phyloP scores from a whole-genome alignment of 2,797 vertebrate genomes.

The Poeciliopsis gracilis region DNA sequence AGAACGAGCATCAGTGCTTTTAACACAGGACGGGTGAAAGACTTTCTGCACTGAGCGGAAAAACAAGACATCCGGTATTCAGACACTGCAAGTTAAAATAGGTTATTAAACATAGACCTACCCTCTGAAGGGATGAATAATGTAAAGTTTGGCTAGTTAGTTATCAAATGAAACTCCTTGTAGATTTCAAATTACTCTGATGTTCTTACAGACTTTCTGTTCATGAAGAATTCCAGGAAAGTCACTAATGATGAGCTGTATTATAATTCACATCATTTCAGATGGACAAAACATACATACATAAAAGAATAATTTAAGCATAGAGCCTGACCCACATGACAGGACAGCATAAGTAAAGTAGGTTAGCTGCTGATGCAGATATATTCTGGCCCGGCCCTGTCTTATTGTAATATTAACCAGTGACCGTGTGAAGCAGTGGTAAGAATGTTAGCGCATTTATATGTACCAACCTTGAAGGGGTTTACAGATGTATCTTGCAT shows the following conservation, averaged over 20 bases:
- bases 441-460: slow-evolving; percentile 11
- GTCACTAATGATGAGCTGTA: slow-evolving; percentile 50
- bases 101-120: slow-evolving; percentile 72
- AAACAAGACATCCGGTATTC: slow-evolving; percentile 64
- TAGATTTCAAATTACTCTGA: slow-evolving; percentile 57
- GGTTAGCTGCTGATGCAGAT: slow-evolving; percentile 60
- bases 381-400: slow-evolving; percentile 42
- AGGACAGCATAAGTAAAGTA: slow-evolving; percentile 50
- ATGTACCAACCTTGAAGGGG: slow-evolving; percentile 26
- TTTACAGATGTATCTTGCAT: slow-evolving; percentile 40
- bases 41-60: slow-evolving; percentile 54
- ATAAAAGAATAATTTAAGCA: slow-evolving; percentile 51
- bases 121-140: slow-evolving; percentile 78
- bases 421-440: slow-evolving; percentile 54
- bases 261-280: slow-evolving; percentile 48
- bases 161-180: slow-evolving; percentile 68
- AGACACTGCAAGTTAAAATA: slow-evolving; percentile 67
- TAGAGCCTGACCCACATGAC: slow-evolving; percentile 66
- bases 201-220: slow-evolving; percentile 57
- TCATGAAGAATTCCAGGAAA: slow-evolving; percentile 62
- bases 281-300: slow-evolving; percentile 43
- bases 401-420: slow-evolving; percentile 69
- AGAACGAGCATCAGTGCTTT: slow-evolving; percentile 13
- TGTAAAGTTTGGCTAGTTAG: slow-evolving; percentile 74
- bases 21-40: slow-evolving; percentile 33